Conservation (phyloP, 2,888 invertebrate species). For the Choristoneura rosaceana region DNA sequence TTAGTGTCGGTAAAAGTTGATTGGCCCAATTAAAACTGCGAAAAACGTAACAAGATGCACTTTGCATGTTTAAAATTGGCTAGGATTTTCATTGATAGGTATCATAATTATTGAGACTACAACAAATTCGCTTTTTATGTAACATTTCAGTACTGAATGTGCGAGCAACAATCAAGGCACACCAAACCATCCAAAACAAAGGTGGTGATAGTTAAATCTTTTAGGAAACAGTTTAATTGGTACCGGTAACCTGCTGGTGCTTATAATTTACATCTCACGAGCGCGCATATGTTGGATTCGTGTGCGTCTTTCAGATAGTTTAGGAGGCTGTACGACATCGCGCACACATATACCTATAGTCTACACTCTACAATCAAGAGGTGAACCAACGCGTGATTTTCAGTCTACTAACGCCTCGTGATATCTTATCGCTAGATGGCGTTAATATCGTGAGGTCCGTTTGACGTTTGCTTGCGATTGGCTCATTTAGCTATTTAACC, state of each 20-base stretch:
- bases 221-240: conserved; percentile 12
- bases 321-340: neutral
- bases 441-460: too few relatives aligned
- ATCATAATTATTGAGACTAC: neutral
- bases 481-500: too few relatives aligned
- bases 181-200: conserved; percentile 59
- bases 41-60: conserved; percentile 20
- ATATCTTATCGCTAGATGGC: neutral
- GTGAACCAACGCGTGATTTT: too few relatives aligned
- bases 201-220: conserved; percentile 47
- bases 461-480: too few relatives aligned
- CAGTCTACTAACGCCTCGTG: neutral
- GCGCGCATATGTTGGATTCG: neutral
- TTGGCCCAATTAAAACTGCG: conserved; percentile 11
- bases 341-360: neutral
- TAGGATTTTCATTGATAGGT: neutral
- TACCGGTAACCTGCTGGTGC: conserved; percentile 4
- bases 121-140: conserved; percentile 1
- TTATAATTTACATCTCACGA: neutral
- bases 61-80: neutral
- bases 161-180: conserved; percentile 58
- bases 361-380: too few relatives aligned
- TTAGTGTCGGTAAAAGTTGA: too few relatives aligned
- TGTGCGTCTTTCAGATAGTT: neutral
- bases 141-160: conserved; percentile 41